A percentile compares a stretch with the other conserved stretches of the same genome.
phyloP scores from a whole-genome alignment of 2,113 vertebrate genomes.

The Apteryx mantelli region DNA sequence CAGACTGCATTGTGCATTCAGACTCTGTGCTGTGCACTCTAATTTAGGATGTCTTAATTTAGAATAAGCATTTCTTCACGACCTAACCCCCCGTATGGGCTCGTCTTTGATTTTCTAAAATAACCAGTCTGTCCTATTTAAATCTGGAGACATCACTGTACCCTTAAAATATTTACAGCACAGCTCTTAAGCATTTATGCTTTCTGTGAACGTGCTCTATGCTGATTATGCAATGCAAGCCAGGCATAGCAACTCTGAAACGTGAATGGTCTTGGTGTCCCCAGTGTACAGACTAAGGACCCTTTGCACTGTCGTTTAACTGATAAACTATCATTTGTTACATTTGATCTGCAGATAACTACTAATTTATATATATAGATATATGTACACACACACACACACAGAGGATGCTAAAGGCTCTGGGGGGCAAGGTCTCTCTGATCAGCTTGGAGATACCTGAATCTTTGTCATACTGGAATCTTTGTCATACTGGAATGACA shows the following conservation, averaged over 20 bases:
- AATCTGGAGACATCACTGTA: neutral
- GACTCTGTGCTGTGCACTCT: neutral
- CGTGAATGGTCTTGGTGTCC: neutral
- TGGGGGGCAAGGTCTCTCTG: neutral
- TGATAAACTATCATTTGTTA: neutral
- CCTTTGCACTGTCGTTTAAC: rapidly evolving
- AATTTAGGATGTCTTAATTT: constrained; percentile 24
- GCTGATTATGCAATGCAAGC: rapidly evolving
- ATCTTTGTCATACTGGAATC: neutral
- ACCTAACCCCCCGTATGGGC: neutral
- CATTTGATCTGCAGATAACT: neutral
- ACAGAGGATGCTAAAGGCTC: neutral
- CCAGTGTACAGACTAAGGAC: rapidly evolving
- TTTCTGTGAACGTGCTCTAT: rapidly evolving
- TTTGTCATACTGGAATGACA: neutral
- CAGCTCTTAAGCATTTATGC: rapidly evolving
- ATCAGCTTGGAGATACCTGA: neutral
- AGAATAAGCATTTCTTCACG: constrained; percentile 14
- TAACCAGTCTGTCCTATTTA: neutral
- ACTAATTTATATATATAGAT: too few relatives aligned
- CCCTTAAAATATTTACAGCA: rapidly evolving
- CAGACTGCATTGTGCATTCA: neutral
- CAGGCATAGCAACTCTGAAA: rapidly evolving
- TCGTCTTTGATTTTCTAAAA: neutral
- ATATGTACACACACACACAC: too few relatives aligned